These are phyloP conservation scores for Eilema caniola DNA, from an alignment of 2,888 invertebrate species.

Conservation along the genomic window DNA sequence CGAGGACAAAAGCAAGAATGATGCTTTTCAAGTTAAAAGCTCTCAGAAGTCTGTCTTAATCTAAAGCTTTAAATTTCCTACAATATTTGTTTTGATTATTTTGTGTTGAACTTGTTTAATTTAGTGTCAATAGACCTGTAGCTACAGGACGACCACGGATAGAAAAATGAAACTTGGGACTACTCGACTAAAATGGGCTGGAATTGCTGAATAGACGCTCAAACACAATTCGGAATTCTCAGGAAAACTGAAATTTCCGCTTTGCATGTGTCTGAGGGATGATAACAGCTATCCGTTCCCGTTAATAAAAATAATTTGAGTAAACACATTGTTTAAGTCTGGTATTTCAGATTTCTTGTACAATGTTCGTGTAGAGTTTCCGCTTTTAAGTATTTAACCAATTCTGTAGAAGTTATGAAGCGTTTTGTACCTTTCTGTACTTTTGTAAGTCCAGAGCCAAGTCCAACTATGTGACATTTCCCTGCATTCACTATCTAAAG, in stretches of 20 bases:
- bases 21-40: not conserved
- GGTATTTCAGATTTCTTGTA: not conserved
- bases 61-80: not conserved
- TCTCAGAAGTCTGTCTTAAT: not conserved
- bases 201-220: too few relatives aligned
- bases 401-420: slow-evolving; percentile 14
- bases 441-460: slow-evolving; percentile 74
- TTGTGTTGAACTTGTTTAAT: not conserved
- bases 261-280: too few relatives aligned
- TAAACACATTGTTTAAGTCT: not conserved
- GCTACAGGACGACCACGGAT: too few relatives aligned
- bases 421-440: slow-evolving; percentile 64
- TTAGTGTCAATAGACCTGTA: not conserved
- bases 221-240: not conserved
- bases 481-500: slow-evolving; percentile 83
- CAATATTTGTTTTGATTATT: not conserved
- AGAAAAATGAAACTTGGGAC: not conserved
- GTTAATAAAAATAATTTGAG: not conserved
- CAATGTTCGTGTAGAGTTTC: not conserved
- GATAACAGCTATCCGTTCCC: not conserved
- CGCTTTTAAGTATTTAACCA: slow-evolving; percentile 18
- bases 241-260: not conserved
- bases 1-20: slow-evolving; percentile 34
- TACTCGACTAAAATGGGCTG: not conserved
- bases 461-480: slow-evolving; percentile 86